phyloP scores from a whole-genome alignment of 2,888 invertebrate species.

The Drosophila parthenogenetica region DNA sequence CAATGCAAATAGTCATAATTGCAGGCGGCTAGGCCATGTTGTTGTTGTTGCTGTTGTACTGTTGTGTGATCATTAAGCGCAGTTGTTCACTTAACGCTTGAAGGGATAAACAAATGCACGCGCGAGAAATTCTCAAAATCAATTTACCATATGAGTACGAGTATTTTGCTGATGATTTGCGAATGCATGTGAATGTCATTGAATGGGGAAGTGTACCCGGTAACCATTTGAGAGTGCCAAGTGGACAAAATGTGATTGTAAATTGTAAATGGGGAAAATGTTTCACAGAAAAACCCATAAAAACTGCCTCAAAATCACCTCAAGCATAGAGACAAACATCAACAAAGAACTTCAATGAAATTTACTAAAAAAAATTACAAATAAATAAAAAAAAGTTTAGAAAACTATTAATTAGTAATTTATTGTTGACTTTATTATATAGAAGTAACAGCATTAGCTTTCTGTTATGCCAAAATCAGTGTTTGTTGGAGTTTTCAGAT shows the following conservation, averaged over 20 bases:
- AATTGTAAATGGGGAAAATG: constrained; percentile 8
- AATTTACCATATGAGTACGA: constrained; percentile 65
- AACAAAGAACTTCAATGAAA: background rate
- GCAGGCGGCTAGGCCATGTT: constrained; percentile 51
- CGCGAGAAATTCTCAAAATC: constrained; percentile 73
- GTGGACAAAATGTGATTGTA: constrained; percentile 48
- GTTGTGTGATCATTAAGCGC: constrained; percentile 67
- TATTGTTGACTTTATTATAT: no score
- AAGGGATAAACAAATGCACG: constrained; percentile 75
- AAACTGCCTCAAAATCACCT: constrained; percentile 5
- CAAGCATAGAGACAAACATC: constrained; percentile 6
- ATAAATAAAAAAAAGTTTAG: background rate
- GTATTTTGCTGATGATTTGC: constrained; percentile 54
- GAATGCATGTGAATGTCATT: constrained; percentile 65
- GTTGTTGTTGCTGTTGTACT: background rate
- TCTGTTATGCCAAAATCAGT: background rate
- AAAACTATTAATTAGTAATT: no score
- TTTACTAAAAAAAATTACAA: background rate
- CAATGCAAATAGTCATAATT: constrained; percentile 80
- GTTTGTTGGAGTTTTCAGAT: background rate
- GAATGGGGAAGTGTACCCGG: constrained; percentile 53
- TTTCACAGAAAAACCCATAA: constrained; percentile 42
- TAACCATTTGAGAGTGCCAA: constrained; percentile 8
- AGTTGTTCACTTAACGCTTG: constrained; percentile 79
- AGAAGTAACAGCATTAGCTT: no score